Base-by-base conservation (phyloP, 2,888 invertebrate species). In the Rosalia funebris region DNA sequence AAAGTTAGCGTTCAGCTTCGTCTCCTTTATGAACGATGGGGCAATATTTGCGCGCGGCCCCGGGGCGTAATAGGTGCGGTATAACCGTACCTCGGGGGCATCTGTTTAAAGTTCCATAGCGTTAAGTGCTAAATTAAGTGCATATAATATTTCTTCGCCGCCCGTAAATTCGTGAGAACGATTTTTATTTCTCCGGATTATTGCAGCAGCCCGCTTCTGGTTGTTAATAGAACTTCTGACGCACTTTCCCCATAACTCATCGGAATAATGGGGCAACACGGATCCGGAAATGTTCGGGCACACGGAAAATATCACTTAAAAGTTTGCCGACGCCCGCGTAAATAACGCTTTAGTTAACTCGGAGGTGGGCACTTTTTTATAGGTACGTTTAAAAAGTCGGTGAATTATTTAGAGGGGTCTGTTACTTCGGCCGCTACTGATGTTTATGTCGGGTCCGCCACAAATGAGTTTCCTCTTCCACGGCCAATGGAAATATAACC, bases 211-310 rank as follows among this genome's bases (percentile, higher is more conserved):
- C 70, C 71, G 72, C 69, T 69, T 66, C 70, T 66, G 71, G 72
- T 66, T 75, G 76, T 76, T 77, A 77, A 77, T 77, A 76, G 76
- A 77, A 77, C 73, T 77, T 76, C 73, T 71, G 72, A 77, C 77
- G 76, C 77, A 76, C 75, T 77, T 76, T 76, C 63, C 71, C 65
- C 75, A 65, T 68, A 65, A 65, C 56, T 68, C 68, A 68, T 36
- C 55, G 60, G 54, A 60, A 62, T 60, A 58, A 62, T 60, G 53
- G 57, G 55, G 48, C 61, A 58, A 50, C 57, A 60, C 56, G 61
- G 57, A 48, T 53, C 50, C 41, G 36, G 41, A 50, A 57, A 41
- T 39, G 36, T 39, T 57, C 17, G 45, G 47, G 37, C 56, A 56
- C 46, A 41, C 47, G 56, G 44, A 50, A 57, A 57, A 50, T 57